These are phyloP conservation scores for Germaria angustata DNA, from an alignment of 2,888 invertebrate species.

Conservation along the genomic window DNA sequence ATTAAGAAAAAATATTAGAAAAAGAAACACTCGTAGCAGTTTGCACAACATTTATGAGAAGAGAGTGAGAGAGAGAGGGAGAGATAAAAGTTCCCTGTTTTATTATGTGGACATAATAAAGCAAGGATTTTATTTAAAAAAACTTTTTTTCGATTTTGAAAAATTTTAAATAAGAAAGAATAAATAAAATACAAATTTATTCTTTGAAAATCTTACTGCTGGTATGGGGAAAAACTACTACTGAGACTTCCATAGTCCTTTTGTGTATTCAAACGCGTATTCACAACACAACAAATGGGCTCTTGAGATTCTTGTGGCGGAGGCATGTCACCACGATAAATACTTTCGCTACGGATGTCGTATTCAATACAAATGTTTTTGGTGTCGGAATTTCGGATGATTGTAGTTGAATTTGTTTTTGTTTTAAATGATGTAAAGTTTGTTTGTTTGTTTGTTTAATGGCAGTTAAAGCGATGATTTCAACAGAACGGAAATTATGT, in stretches of 20 bases:
- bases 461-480: slow-evolving; percentile 55
- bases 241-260: slow-evolving; percentile 70
- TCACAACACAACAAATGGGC: slow-evolving; percentile 53
- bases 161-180: background rate
- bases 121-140: slow-evolving; percentile 6
- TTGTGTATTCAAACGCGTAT: slow-evolving; percentile 38
- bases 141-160: slow-evolving; percentile 10
- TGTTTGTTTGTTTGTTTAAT: slow-evolving; percentile 43
- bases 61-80: too few relatives aligned
- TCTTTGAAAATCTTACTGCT: slow-evolving; percentile 74
- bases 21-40: slow-evolving; percentile 5
- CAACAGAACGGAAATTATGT: slow-evolving; percentile 33
- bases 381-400: slow-evolving; percentile 17
- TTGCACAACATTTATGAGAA: slow-evolving; percentile 48
- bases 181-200: slow-evolving; percentile 25
- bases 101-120: background rate
- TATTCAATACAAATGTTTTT: slow-evolving; percentile 40
- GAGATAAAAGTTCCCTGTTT: background rate
- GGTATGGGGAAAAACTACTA: slow-evolving; percentile 71
- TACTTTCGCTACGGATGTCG: slow-evolving; percentile 73
- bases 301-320: slow-evolving; percentile 62
- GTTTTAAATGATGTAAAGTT: slow-evolving; percentile 18
- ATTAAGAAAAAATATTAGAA: background rate
- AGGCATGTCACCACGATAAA: slow-evolving; percentile 78
- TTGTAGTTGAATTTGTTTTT: background rate